Percentiles rank a stretch among this genome's conserved stretches.
These are phyloP conservation scores for Catamblyrhynchus diadema DNA, from an alignment of 2,797 vertebrate genomes.

Conservation along the genomic window DNA sequence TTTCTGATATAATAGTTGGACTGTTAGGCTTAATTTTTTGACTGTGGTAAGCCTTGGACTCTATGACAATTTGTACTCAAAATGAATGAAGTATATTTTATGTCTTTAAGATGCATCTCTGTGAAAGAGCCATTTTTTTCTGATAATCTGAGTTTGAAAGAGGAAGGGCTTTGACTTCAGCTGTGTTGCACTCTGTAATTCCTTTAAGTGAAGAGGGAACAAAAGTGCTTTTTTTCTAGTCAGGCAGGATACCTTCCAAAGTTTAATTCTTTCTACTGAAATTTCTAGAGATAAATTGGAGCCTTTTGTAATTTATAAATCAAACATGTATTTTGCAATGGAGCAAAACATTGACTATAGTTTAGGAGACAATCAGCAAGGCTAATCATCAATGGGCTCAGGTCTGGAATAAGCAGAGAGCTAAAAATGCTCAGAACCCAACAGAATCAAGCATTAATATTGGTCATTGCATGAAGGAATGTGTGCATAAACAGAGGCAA, in stretches of 20 bases:
- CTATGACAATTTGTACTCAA: background rate
- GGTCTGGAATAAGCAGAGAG: background rate
- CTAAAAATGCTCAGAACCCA: background rate
- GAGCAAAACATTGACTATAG: background rate
- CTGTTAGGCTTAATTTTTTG: background rate
- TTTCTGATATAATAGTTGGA: background rate
- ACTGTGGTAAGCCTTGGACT: background rate
- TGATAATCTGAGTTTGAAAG: background rate
- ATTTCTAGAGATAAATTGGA: background rate
- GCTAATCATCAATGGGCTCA: background rate
- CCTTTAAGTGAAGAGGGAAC: background rate
- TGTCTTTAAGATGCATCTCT: background rate
- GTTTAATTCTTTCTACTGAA: background rate
- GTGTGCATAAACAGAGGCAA: background rate
- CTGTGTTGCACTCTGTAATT: background rate
- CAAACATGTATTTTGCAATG: background rate
- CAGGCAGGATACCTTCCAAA: background rate
- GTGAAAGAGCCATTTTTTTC: background rate
- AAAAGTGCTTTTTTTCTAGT: background rate
- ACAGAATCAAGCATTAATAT: background rate
- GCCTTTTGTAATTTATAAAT: background rate
- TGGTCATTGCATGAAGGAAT: background rate
- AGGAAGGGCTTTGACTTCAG: background rate
- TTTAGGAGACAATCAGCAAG: background rate
- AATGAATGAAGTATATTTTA: background rate